These are phyloP conservation scores for Apamea sordens DNA, from an alignment of 2,888 invertebrate genomes.

Conservation along the genomic window DNA sequence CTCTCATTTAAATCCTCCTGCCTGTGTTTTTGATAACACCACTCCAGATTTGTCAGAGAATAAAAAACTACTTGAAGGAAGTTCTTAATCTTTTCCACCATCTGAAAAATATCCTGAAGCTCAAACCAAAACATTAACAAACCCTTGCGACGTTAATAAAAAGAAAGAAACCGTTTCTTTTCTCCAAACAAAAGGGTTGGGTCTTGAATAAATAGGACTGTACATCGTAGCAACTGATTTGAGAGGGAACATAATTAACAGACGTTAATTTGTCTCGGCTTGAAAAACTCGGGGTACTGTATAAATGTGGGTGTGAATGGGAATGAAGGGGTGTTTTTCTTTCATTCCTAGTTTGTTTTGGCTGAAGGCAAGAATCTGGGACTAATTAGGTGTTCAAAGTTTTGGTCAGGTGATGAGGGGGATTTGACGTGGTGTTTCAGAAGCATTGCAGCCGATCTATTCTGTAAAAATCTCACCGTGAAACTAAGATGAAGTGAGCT, in stretches of 20 bases:
- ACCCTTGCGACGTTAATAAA: slow-evolving; percentile 38
- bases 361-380: background rate
- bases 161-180: slow-evolving; percentile 43
- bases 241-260: slow-evolving; percentile 54
- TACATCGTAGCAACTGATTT: slow-evolving; percentile 51
- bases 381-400: background rate
- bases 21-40: background rate
- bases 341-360: slow-evolving; percentile 21
- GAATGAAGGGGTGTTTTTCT: slow-evolving; percentile 33
- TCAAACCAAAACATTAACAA: slow-evolving; percentile 37
- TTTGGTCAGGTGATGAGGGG: background rate
- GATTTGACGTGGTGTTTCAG: background rate
- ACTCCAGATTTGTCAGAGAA: background rate
- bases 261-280: slow-evolving; percentile 50
- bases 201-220: slow-evolving; percentile 43
- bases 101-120: slow-evolving; percentile 11
- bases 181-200: slow-evolving; percentile 36
- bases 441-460: background rate
- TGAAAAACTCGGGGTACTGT: slow-evolving; percentile 22
- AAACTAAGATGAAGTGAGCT: no score
- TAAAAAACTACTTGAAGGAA: background rate
- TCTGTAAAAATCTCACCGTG: no score
- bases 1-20: background rate
- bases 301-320: slow-evolving; percentile 37
- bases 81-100: slow-evolving; percentile 3